Evolutionary conservation across 2,113 vertebrate genomes (phyloP).

Genomic region (Balaenoptera acutorostrata): DNA sequence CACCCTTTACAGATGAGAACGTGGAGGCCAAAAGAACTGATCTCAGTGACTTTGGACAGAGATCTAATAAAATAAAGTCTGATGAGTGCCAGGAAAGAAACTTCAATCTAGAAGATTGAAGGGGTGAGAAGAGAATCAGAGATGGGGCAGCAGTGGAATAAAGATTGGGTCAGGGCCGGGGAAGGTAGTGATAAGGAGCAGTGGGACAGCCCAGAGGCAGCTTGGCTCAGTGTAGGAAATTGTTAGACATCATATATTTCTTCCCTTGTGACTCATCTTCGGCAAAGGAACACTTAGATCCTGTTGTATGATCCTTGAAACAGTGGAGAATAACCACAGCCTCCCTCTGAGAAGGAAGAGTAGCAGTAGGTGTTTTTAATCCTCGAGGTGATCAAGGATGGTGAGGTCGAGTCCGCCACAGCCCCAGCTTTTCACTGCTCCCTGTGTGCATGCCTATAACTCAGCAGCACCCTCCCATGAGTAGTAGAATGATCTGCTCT

Average conservation of each 20-base stretch:
- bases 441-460: not conserved
- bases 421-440: not conserved
- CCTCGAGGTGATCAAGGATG: not conserved
- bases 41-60: not conserved
- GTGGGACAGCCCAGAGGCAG: not conserved
- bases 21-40: not conserved
- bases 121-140: not conserved
- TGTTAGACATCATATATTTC: not conserved
- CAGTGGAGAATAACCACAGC: not conserved
- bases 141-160: not conserved
- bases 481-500: too few species aligned
- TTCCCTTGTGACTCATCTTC: not conserved
- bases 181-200: not conserved
- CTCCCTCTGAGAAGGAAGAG: not conserved
- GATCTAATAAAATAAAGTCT: not conserved
- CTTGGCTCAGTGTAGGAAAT: not conserved
- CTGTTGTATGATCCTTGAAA: not conserved
- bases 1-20: not conserved
- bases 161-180: not conserved
- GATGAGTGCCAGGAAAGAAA: not conserved
- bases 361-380: rapidly evolving
- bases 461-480: not conserved
- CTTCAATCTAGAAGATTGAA: not conserved
- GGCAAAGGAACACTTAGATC: not conserved
- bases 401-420: rapidly evolving